A percentile compares a stretch with the other conserved stretches of the same genome.
Conservation (phyloP, 2,113 vertebrate genomes). For the Oxygymnocypris stewartii region DNA sequence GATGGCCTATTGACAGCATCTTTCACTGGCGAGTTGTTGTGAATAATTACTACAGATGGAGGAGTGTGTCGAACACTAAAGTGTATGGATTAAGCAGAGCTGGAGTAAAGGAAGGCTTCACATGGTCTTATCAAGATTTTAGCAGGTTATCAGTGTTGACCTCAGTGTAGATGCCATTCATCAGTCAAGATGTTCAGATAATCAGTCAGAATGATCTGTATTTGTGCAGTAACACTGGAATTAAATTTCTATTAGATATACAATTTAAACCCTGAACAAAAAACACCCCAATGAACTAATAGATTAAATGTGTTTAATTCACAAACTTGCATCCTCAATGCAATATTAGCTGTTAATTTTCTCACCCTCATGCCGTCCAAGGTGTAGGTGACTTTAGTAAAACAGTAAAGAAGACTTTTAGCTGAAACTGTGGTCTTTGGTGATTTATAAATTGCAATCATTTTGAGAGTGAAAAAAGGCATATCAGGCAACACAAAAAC, state of each 20-base stretch:
- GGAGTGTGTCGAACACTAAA: slow-evolving; percentile 48
- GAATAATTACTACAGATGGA: slow-evolving; percentile 59
- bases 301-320: background rate
- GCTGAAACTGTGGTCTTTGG: too few relatives aligned
- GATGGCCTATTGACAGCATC: slow-evolving; percentile 58
- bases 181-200: slow-evolving; percentile 42
- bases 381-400: too few relatives aligned
- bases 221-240: background rate
- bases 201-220: background rate
- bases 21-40: slow-evolving; percentile 50
- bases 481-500: too few relatives aligned
- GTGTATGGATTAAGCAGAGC: slow-evolving; percentile 56
- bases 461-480: too few relatives aligned
- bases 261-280: background rate
- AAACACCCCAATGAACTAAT: background rate
- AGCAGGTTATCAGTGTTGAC: slow-evolving; percentile 34
- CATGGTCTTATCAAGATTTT: slow-evolving; percentile 45
- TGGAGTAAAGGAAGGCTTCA: slow-evolving; percentile 49
- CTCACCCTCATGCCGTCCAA: too few relatives aligned
- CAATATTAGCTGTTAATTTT: background rate
- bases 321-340: too few relatives aligned
- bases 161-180: slow-evolving; percentile 17
- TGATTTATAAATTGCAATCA: too few relatives aligned
- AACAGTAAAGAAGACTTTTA: too few relatives aligned
- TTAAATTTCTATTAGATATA: background rate